Conservation (phyloP, 2,113 vertebrate genomes). For the Aspiorhynchus laticeps region DNA sequence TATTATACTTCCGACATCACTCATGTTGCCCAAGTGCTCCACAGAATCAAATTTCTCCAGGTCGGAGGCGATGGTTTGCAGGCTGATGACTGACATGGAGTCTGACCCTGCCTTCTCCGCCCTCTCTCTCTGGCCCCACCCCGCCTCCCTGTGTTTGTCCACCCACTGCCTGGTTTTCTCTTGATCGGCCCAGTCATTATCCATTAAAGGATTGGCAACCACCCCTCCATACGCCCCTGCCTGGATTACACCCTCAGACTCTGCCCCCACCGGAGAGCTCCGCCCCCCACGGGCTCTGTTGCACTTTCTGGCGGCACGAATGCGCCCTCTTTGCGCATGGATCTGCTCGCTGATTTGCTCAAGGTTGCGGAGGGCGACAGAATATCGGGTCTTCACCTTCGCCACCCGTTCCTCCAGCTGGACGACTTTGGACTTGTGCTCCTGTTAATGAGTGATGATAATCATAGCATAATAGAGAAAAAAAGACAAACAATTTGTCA, state of each 20-base stretch:
- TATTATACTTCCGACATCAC: constrained; percentile 70
- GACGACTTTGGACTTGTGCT: constrained; percentile 87
- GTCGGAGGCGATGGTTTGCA: constrained; percentile 87
- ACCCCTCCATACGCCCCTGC: constrained; percentile 55
- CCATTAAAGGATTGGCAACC: constrained; percentile 30
- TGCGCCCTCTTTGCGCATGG: constrained; percentile 77
- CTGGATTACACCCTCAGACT: constrained; percentile 61
- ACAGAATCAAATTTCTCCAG: constrained; percentile 90
- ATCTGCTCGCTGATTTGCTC: constrained; percentile 95
- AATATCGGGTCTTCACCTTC: constrained; percentile 86
- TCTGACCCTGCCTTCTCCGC: constrained; percentile 74
- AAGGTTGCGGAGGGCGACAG: constrained; percentile 85
- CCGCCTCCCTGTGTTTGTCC: constrained; percentile 70
- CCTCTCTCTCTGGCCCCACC: constrained; percentile 69
- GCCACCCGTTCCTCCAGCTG: constrained; percentile 81
- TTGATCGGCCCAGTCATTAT: constrained; percentile 67
- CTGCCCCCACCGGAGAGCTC: constrained; percentile 75
- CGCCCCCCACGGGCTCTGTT: constrained; percentile 65
- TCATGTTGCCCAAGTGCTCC: constrained; percentile 83
- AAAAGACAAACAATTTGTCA: neutral
- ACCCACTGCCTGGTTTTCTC: constrained; percentile 74
- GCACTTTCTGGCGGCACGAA: constrained; percentile 55
- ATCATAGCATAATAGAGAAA: neutral
- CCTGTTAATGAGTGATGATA: constrained; percentile 69
- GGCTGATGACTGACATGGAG: constrained; percentile 82